Conservation (phyloP, 1,140 invertebrate genomes). For the Plectrocnemia conspersa region DNA sequence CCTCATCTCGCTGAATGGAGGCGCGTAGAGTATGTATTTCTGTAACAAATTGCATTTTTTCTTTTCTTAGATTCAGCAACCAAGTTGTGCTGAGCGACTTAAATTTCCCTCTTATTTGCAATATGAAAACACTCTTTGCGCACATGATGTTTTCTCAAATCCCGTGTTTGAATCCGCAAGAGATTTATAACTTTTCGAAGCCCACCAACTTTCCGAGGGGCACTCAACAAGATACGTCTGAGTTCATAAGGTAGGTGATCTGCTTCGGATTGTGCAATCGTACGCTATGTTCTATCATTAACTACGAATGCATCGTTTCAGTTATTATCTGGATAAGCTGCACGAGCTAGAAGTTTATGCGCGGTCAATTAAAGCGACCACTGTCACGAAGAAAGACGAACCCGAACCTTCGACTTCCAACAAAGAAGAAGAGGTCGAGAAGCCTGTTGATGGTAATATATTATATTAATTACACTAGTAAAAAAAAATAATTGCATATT, state of each 20-base stretch:
- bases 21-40: not conserved
- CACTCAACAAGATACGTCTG: conserved; percentile 82
- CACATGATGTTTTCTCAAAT: conserved; percentile 65
- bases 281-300: too few relatives aligned
- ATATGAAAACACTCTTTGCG: conserved; percentile 70
- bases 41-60: conserved; percentile 9
- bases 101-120: conserved; percentile 54
- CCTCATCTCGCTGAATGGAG: not conserved
- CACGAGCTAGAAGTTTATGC: conserved; percentile 74
- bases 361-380: too few relatives aligned
- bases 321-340: conserved; percentile 60
- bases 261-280: too few relatives aligned
- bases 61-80: conserved; percentile 53
- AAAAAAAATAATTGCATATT: too few relatives aligned
- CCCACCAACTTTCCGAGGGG: conserved; percentile 71
- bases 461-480: too few relatives aligned
- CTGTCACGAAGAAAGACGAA: too few relatives aligned
- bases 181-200: conserved; percentile 61
- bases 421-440: too few relatives aligned
- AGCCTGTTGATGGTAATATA: too few relatives aligned
- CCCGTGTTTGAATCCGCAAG: conserved; percentile 61
- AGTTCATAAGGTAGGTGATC: conserved; percentile 69
- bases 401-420: too few relatives aligned
- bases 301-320: too few relatives aligned
- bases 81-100: conserved; percentile 54